Base-by-base conservation (phyloP, 2,888 invertebrate species). In the Cetonia aurata region DNA sequence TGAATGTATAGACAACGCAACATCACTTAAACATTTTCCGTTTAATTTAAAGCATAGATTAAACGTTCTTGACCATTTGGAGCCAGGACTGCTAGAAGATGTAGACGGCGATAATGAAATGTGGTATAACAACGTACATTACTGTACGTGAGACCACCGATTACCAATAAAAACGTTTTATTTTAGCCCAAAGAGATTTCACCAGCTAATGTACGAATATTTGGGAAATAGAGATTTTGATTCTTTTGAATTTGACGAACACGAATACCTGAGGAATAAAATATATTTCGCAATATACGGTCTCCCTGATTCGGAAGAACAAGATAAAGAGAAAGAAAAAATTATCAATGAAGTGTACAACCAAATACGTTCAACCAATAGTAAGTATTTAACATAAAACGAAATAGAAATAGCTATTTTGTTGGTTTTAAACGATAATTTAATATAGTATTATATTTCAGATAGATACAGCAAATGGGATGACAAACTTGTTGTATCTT, bases 211-310 rank as follows among this genome's bases (percentile, higher is more conserved):
- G 83, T 88, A 85, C 78, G 88, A 89, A 80, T 86, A 86, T 77
- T 80, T 89, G 55, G 86, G 87, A 1, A 87, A 89, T 72, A 85
- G 87, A 75, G 89, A 89, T 80, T 83, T 79, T 82, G 87, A 80
- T 81, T 86, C 87, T 74, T 89, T 88, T 80, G 86, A 88, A 75
- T 82, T 80, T 75, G 78, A 82, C 65, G 86, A 88, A 73, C 84
- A 87, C 72, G 85, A 86, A 72, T 83, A 85, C 74, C 81, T 89
- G 56, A 80, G 87, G 52, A 84, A 86, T 75, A 89, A 89, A 81
- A 85, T 89, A 71, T 88, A 86, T 31, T 89, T 86, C 82, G 88
- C 88, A 10, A 80, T 88, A 60, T 88, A 84, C 80, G 89, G 89
- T 1, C 84, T 86, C 57, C 89, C 89, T 66, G 73, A 72, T 52